Base-by-base conservation (phyloP, 2,113 vertebrate genomes). In the Gila orcuttii region DNA sequence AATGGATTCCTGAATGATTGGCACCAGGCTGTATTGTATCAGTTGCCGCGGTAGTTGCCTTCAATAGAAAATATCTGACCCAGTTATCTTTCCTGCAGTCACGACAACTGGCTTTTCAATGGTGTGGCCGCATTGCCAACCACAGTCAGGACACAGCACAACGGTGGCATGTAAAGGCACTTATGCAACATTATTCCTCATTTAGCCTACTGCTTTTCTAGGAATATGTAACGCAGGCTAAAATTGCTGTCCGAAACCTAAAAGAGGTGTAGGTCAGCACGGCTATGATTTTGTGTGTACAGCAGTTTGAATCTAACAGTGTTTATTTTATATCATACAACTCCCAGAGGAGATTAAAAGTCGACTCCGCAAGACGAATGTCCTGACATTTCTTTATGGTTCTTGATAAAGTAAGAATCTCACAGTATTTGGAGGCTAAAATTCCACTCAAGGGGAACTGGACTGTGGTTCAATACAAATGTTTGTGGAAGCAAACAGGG, bases 381-480 rank as follows among this genome's bases (percentile, higher is more conserved):
- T 31, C 84, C 80, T 52, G 0, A 50, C 52, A 25, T 36, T 28
- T 47, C 17, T 31, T 73, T 36, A 80, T 60, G 64, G 50, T 39
- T 73, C 64, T 31, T 73, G 47, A 86, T 73, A 73, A 71, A 86
- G 77, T 80, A 59, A 68, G 33, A 86, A 15, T 60, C 36, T 86
- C 66, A 47, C 64, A 80, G 28, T 79, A 69, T 79, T 71, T 85
- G 50, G 45, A 85, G 33, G 52, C 52, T 73, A 73, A 86, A 85
- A 73, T n/a, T 80, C 77, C 52, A 78, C 52, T 59, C 68, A 45
- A 60, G 59, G 28, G 42, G 39, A 85, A 50, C 47, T 19, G 6
- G 36, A n/a, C 36, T 60, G 55, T 3, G 10, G 64, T 85, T 73
- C 76, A 50, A 31, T 47, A 59, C 39, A 60, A 59, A 60, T 73